phyloP scores from a whole-genome alignment of 2,888 invertebrate genomes.

The Vanessa cardui region DNA sequence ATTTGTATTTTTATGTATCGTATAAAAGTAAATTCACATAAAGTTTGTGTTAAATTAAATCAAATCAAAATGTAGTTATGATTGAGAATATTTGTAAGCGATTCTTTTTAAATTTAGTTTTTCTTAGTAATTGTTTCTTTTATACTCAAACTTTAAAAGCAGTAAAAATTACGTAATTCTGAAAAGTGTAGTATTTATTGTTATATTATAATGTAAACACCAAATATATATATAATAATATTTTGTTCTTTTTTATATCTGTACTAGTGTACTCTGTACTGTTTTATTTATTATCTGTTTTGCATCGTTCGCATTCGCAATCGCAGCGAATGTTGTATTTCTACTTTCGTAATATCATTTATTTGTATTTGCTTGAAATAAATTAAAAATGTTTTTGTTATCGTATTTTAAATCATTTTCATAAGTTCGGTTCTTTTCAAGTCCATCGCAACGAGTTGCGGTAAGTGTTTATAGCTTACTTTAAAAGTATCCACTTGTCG shows the following conservation, averaged over 20 bases:
- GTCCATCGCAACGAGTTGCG: slow-evolving; percentile 76
- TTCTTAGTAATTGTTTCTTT: too few relatives aligned
- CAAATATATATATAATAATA: background rate
- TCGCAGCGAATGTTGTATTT: slow-evolving; percentile 63
- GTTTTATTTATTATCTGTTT: slow-evolving; percentile 33
- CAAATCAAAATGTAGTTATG: too few relatives aligned
- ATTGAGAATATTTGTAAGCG: too few relatives aligned
- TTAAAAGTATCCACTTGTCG: slow-evolving; percentile 65
- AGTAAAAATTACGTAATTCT: too few relatives aligned
- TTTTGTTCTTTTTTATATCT: background rate
- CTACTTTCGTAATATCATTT: slow-evolving; percentile 56
- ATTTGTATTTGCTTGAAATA: slow-evolving; percentile 52
- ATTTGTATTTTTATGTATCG: too few relatives aligned
- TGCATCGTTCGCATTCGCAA: slow-evolving; percentile 59
- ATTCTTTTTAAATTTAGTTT: too few relatives aligned
- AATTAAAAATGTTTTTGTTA: slow-evolving; percentile 62
- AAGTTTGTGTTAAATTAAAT: too few relatives aligned
- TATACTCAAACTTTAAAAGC: too few relatives aligned
- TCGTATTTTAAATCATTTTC: slow-evolving; percentile 55
- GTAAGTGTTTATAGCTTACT: slow-evolving; percentile 71
- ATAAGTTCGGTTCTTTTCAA: slow-evolving; percentile 58
- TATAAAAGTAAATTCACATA: too few relatives aligned
- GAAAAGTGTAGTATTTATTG: too few relatives aligned
- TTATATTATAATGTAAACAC: too few relatives aligned
- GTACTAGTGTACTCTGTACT: slow-evolving; percentile 9